Evolutionary conservation across 2,797 vertebrate genomes (phyloP), one percentile per base, ranked within the genome.

Genomic region (Sebastes aleutianus): DNA sequence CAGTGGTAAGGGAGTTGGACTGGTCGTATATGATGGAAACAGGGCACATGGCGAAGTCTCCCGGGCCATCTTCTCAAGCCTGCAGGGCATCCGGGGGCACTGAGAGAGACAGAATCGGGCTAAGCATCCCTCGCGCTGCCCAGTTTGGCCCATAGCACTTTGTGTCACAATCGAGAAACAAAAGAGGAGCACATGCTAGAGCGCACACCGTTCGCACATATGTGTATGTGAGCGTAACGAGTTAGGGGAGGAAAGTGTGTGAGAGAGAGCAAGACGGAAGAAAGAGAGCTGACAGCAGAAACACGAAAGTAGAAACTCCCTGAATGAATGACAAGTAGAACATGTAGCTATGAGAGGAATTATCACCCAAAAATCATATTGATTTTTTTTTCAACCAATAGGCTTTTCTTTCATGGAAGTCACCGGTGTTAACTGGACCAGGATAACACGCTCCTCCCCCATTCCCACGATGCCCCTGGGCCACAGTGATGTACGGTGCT

Each of bases 111-210:
- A 90, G 88, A 95, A 95, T 93, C 80, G 64, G 89, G 88, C 89
- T 89, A 93, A 93, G 89, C 90, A 92, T 85, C 87, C 75, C 76
- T 91, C 43, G 57, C 82, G 58, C 80, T 83, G 80, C 56, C 68
- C 77, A 61, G 85, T 94, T 93, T 94, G 88, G 93, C 95, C 93
- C 68, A 73, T 85, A 94, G 95, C 95, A 89, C 81, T 94, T 92
- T 90, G 78, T 92, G 93, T 94, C 94, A 94, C 87, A 84, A 83
- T 84, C 74, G 73, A 76, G 86, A 93, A 95, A 92, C 90, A 91
- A 94, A 89, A 89, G 89, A 80, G 74, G 80, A 88, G 86, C 89
- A 91, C 93, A 93, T 91, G 93, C 88, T 81, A 91, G 85, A 92
- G 71, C 76, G 89, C 82, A 88, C 92, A 91, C 61, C 53, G 63